These are phyloP conservation scores for Octomys mimax DNA, from an alignment of 2,797 vertebrate species.

Conservation along the genomic window DNA sequence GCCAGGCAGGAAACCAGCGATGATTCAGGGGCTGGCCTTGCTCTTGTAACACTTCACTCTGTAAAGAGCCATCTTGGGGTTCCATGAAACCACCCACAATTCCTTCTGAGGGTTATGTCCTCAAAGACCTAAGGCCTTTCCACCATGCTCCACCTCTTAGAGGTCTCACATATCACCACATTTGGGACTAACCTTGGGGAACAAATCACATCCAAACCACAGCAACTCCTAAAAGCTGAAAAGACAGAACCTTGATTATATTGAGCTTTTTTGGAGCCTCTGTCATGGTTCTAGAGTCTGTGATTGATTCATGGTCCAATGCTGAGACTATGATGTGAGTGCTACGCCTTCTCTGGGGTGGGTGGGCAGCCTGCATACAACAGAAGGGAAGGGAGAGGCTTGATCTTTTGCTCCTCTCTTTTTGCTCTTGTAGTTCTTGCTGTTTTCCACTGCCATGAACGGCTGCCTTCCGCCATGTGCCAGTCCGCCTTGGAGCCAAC, in stretches of 20 bases:
- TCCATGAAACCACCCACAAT: neutral
- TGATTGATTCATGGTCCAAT: too few species aligned
- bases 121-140: neutral
- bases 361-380: too few species aligned
- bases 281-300: too few species aligned
- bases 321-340: too few species aligned
- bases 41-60: neutral
- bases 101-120: neutral
- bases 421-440: too few species aligned
- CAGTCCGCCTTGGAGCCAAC: too few species aligned
- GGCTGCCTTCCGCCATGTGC: too few species aligned
- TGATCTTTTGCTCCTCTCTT: too few species aligned
- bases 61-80: neutral
- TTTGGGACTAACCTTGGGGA: neutral
- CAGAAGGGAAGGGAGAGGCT: too few species aligned
- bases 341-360: too few species aligned
- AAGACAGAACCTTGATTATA: neutral
- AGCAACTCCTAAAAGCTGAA: neutral
- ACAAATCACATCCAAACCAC: neutral
- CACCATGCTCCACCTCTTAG: neutral
- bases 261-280: neutral
- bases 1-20: neutral
- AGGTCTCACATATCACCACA: neutral
- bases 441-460: too few species aligned
- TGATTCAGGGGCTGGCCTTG: neutral